phyloP scores from a whole-genome alignment of 2,797 vertebrate species.

The Avahi laniger region DNA sequence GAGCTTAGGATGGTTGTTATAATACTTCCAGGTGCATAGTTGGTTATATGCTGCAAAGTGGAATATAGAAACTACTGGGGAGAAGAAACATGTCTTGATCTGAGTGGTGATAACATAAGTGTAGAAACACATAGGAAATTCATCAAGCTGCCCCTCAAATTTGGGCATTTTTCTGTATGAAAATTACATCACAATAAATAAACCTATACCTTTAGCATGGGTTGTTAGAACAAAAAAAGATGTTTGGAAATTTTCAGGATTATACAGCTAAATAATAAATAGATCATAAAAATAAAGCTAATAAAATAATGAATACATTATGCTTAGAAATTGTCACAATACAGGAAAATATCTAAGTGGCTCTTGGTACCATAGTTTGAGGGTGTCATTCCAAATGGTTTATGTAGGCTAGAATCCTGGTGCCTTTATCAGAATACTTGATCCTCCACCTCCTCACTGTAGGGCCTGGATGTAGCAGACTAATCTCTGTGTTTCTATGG shows the following conservation, averaged over 20 bases:
- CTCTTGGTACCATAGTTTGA: background rate
- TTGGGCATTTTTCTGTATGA: background rate
- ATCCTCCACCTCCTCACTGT: background rate
- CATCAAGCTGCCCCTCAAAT: background rate
- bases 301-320: background rate
- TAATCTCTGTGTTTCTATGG: background rate
- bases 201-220: background rate
- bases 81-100: background rate
- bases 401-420: background rate
- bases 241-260: background rate
- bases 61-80: background rate
- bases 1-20: background rate
- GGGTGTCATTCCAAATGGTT: background rate
- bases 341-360: background rate
- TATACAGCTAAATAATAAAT: background rate
- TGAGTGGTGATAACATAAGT: background rate
- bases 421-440: background rate
- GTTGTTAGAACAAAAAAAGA: background rate
- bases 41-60: background rate
- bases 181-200: background rate
- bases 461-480: background rate
- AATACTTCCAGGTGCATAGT: background rate
- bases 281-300: background rate
- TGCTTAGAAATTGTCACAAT: background rate
- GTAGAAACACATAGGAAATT: background rate